Evolutionary conservation across 2,797 vertebrate genomes (phyloP).

Genomic region (Melanogrammus aeglefinus): DNA sequence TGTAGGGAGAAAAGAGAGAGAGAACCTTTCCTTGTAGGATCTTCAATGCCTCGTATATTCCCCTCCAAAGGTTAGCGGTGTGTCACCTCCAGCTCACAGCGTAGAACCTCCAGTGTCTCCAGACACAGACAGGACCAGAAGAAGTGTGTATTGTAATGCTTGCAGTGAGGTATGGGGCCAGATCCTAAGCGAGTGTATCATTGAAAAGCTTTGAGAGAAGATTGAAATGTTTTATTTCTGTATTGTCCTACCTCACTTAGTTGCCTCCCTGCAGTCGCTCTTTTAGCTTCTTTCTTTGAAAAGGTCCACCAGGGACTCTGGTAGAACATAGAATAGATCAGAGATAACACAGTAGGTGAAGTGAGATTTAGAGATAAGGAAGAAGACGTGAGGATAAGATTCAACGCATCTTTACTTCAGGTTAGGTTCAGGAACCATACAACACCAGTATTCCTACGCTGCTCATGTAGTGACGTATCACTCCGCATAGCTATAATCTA

Average conservation of each 20-base stretch:
- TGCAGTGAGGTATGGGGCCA: not conserved
- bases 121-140: not conserved
- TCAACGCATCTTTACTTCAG: no score
- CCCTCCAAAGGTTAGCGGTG: constrained; percentile 86
- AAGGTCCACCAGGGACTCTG: constrained; percentile 70
- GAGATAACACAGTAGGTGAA: not conserved
- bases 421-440: no score
- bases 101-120: constrained; percentile 80
- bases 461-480: no score
- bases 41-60: constrained; percentile 89
- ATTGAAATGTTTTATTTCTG: not conserved
- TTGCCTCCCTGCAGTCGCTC: constrained; percentile 75
- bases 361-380: no score
- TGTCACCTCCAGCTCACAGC: constrained; percentile 84
- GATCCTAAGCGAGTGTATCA: not conserved
- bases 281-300: constrained; percentile 80
- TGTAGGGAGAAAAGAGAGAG: no score
- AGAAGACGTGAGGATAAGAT: no score
- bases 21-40: constrained; percentile 88
- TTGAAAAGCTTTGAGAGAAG: not conserved
- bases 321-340: constrained; percentile 24
- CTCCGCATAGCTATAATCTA: no score
- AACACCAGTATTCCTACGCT: no score
- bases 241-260: constrained; percentile 74
- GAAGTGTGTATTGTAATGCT: not conserved